Evolutionary conservation across 2,797 vertebrate genomes (phyloP).

Genomic region (Pangasius mekongensis): DNA sequence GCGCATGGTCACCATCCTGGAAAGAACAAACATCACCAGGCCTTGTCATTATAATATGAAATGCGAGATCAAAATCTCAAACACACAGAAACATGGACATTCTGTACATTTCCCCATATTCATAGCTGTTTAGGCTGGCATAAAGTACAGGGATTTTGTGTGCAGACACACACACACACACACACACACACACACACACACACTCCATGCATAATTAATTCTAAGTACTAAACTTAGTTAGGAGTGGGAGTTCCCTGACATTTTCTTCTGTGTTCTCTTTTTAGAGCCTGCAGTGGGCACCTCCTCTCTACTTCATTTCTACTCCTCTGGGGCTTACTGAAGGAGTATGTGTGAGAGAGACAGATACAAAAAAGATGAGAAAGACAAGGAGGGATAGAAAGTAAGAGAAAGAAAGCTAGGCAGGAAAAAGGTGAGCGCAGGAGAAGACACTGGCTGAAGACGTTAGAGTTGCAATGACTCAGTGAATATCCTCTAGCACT

Average conservation of each 20-base stretch:
- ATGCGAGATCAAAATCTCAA: constrained; percentile 15
- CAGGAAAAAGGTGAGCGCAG: neutral
- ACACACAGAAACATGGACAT: constrained; percentile 4
- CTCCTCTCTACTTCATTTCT: neutral
- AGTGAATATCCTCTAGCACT: neutral
- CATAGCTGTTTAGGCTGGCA: neutral
- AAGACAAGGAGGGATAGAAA: neutral
- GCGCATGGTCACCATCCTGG: constrained; percentile 1
- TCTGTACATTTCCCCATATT: neutral
- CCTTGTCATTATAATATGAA: constrained; percentile 15
- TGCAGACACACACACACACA: constrained; percentile 26
- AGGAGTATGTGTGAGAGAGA: neutral
- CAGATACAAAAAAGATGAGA: neutral
- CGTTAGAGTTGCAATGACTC: neutral
- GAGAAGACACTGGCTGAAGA: no score
- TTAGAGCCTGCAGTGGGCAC: neutral
- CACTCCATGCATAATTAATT: constrained; percentile 48
- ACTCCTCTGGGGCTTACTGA: constrained; percentile 13
- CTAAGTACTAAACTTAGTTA: constrained; percentile 48
- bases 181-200: constrained; percentile 29
- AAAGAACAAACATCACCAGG: constrained; percentile 31
- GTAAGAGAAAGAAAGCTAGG: neutral
- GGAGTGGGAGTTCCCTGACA: constrained; percentile 50
- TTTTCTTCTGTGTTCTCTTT: constrained; percentile 10
- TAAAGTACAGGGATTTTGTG: neutral